A percentile compares a stretch with the other conserved stretches of the same genome.
These are phyloP conservation scores for Acleris literana DNA, from an alignment of 2,888 invertebrate genomes.

Conservation along the genomic window DNA sequence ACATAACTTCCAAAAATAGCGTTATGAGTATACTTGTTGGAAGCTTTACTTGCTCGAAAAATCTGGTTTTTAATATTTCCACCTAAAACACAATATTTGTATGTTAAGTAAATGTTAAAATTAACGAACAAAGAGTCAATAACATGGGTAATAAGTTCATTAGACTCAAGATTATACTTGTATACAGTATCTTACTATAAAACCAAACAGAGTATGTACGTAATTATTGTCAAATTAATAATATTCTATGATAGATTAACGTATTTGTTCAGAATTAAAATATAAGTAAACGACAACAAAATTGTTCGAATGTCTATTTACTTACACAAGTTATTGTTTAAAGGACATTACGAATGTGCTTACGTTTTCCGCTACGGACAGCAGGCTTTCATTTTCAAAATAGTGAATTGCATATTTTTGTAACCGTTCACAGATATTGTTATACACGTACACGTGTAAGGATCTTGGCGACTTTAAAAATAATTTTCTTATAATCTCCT, in stretches of 20 bases:
- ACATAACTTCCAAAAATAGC: slow-evolving; percentile 6
- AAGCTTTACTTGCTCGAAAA: background rate
- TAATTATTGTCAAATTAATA: too few relatives aligned
- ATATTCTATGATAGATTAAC: too few relatives aligned
- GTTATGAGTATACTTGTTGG: background rate
- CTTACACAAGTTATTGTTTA: too few relatives aligned
- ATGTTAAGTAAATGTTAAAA: background rate
- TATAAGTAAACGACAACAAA: too few relatives aligned
- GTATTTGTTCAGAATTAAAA: too few relatives aligned
- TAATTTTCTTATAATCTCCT: background rate
- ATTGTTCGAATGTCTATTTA: too few relatives aligned
- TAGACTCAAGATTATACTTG: too few relatives aligned
- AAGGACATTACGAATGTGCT: too few relatives aligned
- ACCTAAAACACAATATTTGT: background rate
- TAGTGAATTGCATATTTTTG: background rate
- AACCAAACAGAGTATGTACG: too few relatives aligned
- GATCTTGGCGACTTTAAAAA: background rate
- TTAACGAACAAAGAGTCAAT: background rate
- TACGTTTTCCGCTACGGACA: too few relatives aligned
- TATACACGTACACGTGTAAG: background rate
- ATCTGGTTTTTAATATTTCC: background rate
- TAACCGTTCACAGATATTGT: background rate
- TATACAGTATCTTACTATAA: too few relatives aligned
- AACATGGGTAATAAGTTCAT: background rate
- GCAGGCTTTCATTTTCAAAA: too few relatives aligned